These are phyloP conservation scores for Platygyra sinensis DNA, from an alignment of 64 coral and sea anemone genomes.

Conservation along the genomic window DNA sequence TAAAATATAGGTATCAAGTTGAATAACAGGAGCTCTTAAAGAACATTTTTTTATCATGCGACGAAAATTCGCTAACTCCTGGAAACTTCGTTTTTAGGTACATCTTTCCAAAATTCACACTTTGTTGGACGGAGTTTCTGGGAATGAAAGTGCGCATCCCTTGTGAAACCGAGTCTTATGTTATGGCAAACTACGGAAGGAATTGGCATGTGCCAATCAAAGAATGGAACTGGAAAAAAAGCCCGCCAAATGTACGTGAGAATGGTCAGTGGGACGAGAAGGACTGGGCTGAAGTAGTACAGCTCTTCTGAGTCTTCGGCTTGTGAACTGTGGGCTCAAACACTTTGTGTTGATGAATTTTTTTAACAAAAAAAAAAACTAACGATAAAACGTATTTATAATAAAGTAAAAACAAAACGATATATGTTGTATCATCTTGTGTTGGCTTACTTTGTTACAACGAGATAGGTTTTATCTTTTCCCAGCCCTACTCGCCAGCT, in stretches of 20 bases:
- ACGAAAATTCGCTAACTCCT: background rate
- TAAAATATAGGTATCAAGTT: too few species aligned
- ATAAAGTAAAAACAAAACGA: background rate
- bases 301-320: slow-evolving; percentile 41
- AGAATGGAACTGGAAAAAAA: slow-evolving; percentile 98
- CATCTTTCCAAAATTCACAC: slow-evolving; percentile 95
- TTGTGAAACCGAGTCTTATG: slow-evolving; percentile 82
- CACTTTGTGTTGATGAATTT: too few species aligned
- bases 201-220: slow-evolving; percentile 85
- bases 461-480: too few species aligned
- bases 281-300: slow-evolving; percentile 93
- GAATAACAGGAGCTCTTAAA: background rate
- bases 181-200: slow-evolving; percentile 91
- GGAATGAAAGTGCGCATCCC: slow-evolving; percentile 79
- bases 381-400: background rate
- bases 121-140: slow-evolving; percentile 97
- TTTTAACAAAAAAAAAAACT: too few species aligned
- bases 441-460: too few species aligned
- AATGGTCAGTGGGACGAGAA: slow-evolving; percentile 92
- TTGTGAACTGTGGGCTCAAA: background rate
- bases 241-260: slow-evolving; percentile 89
- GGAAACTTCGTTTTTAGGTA: slow-evolving; percentile 47
- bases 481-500: too few species aligned
- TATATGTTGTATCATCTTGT: too few species aligned
- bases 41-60: background rate